Base-by-base conservation (phyloP, 2,113 vertebrate species). In the Choloepus hoffmanni region DNA sequence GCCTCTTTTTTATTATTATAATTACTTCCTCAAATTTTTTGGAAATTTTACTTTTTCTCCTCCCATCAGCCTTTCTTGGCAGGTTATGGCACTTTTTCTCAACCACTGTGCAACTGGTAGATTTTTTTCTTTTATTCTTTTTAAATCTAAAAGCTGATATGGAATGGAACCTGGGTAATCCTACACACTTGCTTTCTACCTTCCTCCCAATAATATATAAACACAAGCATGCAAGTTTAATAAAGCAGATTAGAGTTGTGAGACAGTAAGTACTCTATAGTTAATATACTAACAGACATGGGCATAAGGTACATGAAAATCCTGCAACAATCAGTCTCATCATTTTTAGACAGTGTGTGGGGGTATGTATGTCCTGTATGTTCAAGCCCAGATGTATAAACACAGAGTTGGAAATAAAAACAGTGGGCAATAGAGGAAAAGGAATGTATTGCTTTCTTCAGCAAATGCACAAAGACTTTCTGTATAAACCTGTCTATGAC, bases 81-180 rank as follows among this genome's bases (percentile, higher is more conserved):
- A 73, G 36, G 60, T 53, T n/a, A 82, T 65, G 26, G 84, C 24
- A 63, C 36, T 74, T 85, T 76, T 92, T 83, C 40, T 88, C 40
- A 92, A 55, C 15, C 8, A 45, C 43, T 85, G 14, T 85, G 63
- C 13, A 50, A 91, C 8, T 85, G 3, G 23, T 90, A 9, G 23
- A 92, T 40, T 79, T 95, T 74, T 88, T 88, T 72, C n/a, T 95
- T 67, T 43, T 73, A 93, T 76, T 14, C 23, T 55, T 83, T 89
- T 82, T 62, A 89, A 58, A 88, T 88, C 82, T 81, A 81, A 85
- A 85, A 82, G 76, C 18, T 81, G 72, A 50, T 33, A 28, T 68
- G 43, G 26, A 92, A 83, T 85, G 30, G 28, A 77, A 92, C 5
- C 12, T 96, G 43, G 16, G 16, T 77, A 95, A 86, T 79, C 16